A percentile compares a stretch with the other conserved stretches of the same genome.
Conservation (phyloP, 2,113 vertebrate species). For the Sardina pilchardus region DNA sequence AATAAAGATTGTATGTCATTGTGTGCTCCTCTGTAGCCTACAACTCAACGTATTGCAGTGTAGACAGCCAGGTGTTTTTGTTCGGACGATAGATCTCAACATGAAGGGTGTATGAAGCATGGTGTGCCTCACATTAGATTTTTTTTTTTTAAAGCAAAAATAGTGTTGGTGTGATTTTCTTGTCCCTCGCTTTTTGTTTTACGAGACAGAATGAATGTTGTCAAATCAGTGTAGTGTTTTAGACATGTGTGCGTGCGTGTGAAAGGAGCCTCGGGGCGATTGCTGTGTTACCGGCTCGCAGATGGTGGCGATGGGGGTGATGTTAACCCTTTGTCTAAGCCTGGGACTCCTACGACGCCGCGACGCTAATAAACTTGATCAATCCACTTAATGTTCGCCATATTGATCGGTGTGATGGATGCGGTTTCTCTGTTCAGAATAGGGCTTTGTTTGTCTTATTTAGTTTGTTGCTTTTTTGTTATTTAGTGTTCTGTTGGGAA, state of each 20-base stretch:
- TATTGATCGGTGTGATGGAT: conserved; percentile 11
- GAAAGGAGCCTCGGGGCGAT: not conserved
- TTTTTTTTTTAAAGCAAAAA: too few species aligned
- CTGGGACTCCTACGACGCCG: not conserved
- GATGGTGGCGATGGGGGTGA: not conserved
- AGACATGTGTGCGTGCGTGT: not conserved
- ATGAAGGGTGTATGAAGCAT: not conserved
- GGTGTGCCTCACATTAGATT: not conserved
- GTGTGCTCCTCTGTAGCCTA: too few species aligned
- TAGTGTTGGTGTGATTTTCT: not conserved
- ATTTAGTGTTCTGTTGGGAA: not conserved
- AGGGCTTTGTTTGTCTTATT: not conserved
- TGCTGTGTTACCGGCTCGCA: not conserved
- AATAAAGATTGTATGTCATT: too few species aligned
- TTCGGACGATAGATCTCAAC: not conserved
- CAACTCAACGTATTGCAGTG: too few species aligned
- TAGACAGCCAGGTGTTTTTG: not conserved
- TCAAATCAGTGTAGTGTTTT: not conserved
- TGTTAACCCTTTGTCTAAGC: not conserved
- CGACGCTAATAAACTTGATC: conserved; percentile 12
- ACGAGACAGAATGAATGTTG: not conserved
- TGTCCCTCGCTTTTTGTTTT: not conserved
- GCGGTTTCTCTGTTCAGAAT: not conserved
- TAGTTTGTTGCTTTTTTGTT: not conserved
- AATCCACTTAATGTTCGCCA: not conserved